Percentiles rank a stretch among this genome's conserved stretches.
phyloP scores from a whole-genome alignment of 2,888 invertebrate species.

The Drosophila falleni region DNA sequence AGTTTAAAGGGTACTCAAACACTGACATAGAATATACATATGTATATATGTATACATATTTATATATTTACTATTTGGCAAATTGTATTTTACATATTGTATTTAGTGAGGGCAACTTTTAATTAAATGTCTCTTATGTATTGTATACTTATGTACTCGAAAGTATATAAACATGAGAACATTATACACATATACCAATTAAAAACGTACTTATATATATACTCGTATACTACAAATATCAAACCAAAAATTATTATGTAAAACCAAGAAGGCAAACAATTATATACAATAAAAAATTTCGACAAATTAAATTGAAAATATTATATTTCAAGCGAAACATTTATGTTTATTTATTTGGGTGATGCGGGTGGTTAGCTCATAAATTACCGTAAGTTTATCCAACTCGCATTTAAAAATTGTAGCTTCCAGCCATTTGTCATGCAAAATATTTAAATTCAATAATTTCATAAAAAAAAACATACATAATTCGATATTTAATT shows the following conservation, averaged over 20 bases:
- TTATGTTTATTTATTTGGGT: neutral
- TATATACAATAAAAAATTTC: constrained; percentile 54
- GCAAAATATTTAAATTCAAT: neutral
- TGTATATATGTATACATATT: constrained; percentile 5
- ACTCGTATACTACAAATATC: constrained; percentile 48
- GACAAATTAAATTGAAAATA: constrained; percentile 49
- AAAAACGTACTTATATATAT: constrained; percentile 29
- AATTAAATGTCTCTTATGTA: constrained; percentile 36
- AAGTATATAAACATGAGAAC: constrained; percentile 16
- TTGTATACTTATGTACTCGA: constrained; percentile 15
- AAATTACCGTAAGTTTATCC: neutral
- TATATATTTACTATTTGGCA: constrained; percentile 31
- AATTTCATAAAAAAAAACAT: neutral
- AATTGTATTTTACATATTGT: constrained; percentile 39
- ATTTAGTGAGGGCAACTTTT: constrained; percentile 27
- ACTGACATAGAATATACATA: constrained; percentile 13
- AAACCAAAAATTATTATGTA: constrained; percentile 37
- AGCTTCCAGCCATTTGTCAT: neutral
- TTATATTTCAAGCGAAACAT: constrained; percentile 38
- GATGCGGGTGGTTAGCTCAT: neutral
- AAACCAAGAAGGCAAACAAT: constrained; percentile 33
- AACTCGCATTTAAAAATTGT: neutral
- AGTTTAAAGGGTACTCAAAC: constrained; percentile 10
- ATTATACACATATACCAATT: constrained; percentile 30
- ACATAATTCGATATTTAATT: too few relatives aligned